Evolutionary conservation across 1,140 invertebrate species (phyloP), one percentile per base, ranked within the genome.

Genomic region (Aphaenogaster rudis): DNA sequence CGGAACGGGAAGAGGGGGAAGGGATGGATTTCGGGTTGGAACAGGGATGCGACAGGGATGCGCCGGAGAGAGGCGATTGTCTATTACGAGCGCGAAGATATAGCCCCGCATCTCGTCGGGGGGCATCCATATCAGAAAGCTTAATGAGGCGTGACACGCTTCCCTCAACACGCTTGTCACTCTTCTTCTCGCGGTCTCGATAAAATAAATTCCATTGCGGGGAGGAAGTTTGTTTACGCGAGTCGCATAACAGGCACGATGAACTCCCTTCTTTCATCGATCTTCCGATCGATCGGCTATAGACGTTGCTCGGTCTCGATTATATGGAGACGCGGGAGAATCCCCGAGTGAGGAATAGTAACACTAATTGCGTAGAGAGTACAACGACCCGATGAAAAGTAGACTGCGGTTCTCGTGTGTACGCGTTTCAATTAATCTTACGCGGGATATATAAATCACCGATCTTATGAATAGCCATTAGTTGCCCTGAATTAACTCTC

Each of bases 401-500:
- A 71, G 66, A 57, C 50, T 81, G 48, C 36, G 50, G 64, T 28
- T 81, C 48, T 42, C 13, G 63, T 36, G 48, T 11, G 21, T 81
- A 81, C 52, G 45, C 61, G 64, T 81, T 81, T 81, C 50, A 81
- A 81, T 81, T 81, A 81, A 81, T 81, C 79, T 81, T 71, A 71
- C 66, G 79, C 79, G 15, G 52, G 52, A 50, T 71, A 81, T 81
- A 81, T 81, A 81, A 71, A 71, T 81, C 79, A 71, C 5, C 15
- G 63, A 36, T 39, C 15, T 42, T 81, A 81, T 71, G 79, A 81
- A 81, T 81, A 66, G 66, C 79, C 52, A 57, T 81, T 81, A 81
- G 79, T 59, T 59, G 39, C 13, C 21, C 64, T 71, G 78, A 81
- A 81, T 81, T 71, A 81, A 48, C 39, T 71, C 66, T 42, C 39